Evolutionary conservation across 2,888 invertebrate genomes (phyloP).

Genomic region (Chesias legatella): DNA sequence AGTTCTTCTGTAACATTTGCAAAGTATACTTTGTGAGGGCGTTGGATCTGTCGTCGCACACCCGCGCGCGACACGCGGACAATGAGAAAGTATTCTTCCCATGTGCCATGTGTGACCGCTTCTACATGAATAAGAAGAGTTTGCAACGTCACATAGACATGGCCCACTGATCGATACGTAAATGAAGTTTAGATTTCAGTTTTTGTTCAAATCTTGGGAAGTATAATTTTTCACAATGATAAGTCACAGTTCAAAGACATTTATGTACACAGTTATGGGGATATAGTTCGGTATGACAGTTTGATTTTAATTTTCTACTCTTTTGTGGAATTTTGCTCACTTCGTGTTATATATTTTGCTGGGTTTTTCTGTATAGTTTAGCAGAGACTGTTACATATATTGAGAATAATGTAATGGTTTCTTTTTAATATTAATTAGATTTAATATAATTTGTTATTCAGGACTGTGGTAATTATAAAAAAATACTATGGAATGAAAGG

Average conservation of each 20-base stretch:
- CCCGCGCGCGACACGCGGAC: slow-evolving; percentile 71
- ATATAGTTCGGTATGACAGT: slow-evolving; percentile 3
- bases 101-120: slow-evolving; percentile 80
- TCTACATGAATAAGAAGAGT: slow-evolving; percentile 77
- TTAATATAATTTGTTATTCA: slow-evolving; percentile 48
- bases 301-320: slow-evolving; percentile 29
- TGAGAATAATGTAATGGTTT: slow-evolving; percentile 40
- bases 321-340: slow-evolving; percentile 63
- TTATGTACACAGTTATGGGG: not conserved
- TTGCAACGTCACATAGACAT: slow-evolving; percentile 78
- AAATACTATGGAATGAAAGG: slow-evolving; percentile 32
- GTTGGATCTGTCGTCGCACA: slow-evolving; percentile 69
- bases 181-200: not conserved
- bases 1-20: slow-evolving; percentile 81
- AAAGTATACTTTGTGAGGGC: slow-evolving; percentile 74
- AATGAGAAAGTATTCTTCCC: slow-evolving; percentile 79
- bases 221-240: slow-evolving; percentile 20
- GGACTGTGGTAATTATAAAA: slow-evolving; percentile 36
- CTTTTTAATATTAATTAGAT: slow-evolving; percentile 30
- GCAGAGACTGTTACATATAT: slow-evolving; percentile 47
- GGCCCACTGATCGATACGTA: slow-evolving; percentile 63
- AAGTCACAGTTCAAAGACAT: slow-evolving; percentile 3
- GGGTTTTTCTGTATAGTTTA: slow-evolving; percentile 42
- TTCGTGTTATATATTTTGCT: slow-evolving; percentile 63
- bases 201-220: slow-evolving; percentile 16